Base-by-base conservation (phyloP, 64 coral and sea anemone genomes). In the Montipora capricornis region DNA sequence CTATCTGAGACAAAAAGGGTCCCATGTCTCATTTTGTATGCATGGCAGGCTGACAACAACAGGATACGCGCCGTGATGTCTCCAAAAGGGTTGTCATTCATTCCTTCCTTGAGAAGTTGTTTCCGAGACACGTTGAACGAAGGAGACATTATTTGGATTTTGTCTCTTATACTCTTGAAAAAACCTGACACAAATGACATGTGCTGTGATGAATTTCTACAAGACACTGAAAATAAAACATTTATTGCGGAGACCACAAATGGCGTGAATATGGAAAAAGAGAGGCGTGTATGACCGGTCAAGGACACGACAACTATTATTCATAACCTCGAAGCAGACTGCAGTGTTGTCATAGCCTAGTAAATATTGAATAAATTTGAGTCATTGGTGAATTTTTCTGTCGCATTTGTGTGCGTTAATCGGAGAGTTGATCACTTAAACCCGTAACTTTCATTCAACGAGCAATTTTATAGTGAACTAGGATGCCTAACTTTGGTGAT, bases 201-300 rank as follows among this genome's bases (percentile, higher is more conserved):
- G 46, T 86, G 82, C 82, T 29, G 68, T 71, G 68, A 73, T 73
- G 64, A 86, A 86, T 86, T 86, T 86, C 53, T 71, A 71, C 82
- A 86, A 73, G 71, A 8, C 19, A 24, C 68, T 20, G 5, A 67
- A 49, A 47, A 17, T 73, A 8, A 50, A 86, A 86, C 50, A 86
- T 73, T 86, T 69, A 86, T 71, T 45, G 13, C 45, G 16, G 46
- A 12, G 44, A 86, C 82, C 82, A 73, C 82, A 86, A 86, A 86
- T 15, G 19, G 82, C 10, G 82, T 68, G 14, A 64, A 64, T 14
- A 64, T 64, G 9, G 61, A 86, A 71, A 8, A 86, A 3, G 46
- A 44, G 16, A 20, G 16, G 37, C 29, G 29, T 26, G 20, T 14
- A 12, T 16, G 48, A 15, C 44, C 9, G 67, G 5, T 64, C 82